These are phyloP conservation scores for Dasypogon diadema DNA, from an alignment of 2,888 invertebrate genomes.

Conservation along the genomic window DNA sequence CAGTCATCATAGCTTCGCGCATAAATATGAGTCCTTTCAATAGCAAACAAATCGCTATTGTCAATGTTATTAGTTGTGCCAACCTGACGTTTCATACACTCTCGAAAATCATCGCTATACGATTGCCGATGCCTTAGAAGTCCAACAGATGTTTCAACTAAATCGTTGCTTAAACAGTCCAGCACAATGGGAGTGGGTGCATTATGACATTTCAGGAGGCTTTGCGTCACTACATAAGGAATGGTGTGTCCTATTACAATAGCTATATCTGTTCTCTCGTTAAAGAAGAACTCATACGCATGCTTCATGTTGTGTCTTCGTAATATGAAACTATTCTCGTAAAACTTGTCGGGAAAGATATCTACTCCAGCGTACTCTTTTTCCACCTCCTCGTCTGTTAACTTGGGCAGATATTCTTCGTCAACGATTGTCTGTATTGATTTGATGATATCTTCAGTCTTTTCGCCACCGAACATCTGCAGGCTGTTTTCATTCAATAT, in stretches of 20 bases:
- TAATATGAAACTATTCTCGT: constrained; percentile 15
- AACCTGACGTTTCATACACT: constrained; percentile 10
- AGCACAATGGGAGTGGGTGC: constrained; percentile 23
- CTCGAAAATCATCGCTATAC: constrained; percentile 3
- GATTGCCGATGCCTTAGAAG: constrained; percentile 13
- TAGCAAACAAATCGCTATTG: constrained; percentile 9
- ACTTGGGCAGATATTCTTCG: constrained; percentile 13
- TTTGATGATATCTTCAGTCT: constrained; percentile 20
- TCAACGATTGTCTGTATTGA: constrained; percentile 30
- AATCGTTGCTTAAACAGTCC: constrained; percentile 11
- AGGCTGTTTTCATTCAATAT: constrained; percentile 1
- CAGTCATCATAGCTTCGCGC: constrained; percentile 20
- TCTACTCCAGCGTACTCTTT: constrained; percentile 6
- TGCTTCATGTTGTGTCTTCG: constrained; percentile 25
- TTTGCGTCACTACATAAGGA: constrained; percentile 25
- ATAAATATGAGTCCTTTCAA: constrained; percentile 31
- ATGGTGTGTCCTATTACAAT: constrained; percentile 30
- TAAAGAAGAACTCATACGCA: constrained; percentile 19
- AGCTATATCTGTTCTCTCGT: constrained; percentile 20
- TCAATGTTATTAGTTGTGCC: neutral
- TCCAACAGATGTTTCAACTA: constrained; percentile 30
- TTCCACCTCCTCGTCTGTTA: constrained; percentile 5
- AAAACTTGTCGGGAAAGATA: constrained; percentile 21
- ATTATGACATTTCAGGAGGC: constrained; percentile 13
- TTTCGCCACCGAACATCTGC: constrained; percentile 21